Evolutionary conservation across 2,797 vertebrate genomes (phyloP).

Genomic region (Chiloscyllium punctatum): DNA sequence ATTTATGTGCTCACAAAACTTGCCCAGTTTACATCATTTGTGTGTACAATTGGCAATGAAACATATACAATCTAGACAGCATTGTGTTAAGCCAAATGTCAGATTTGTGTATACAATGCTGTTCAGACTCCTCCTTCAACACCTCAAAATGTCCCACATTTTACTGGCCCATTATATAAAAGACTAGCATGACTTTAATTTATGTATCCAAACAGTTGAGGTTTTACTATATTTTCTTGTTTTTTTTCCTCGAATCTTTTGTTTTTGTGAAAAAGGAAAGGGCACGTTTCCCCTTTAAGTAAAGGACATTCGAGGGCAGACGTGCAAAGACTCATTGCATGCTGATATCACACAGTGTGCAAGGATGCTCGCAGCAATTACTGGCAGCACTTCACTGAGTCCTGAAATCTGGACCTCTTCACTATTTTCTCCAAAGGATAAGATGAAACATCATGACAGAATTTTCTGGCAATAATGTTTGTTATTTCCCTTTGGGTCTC

Average conservation of each 20-base stretch:
- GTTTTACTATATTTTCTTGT: background rate
- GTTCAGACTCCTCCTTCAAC: background rate
- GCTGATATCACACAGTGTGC: background rate
- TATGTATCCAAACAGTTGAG: background rate
- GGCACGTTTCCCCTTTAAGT: background rate
- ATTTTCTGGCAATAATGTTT: constrained; percentile 32
- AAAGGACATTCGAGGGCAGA: background rate
- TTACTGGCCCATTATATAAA: background rate
- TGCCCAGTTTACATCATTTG: constrained; percentile 17
- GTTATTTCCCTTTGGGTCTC: background rate
- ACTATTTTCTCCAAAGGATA: constrained; percentile 26
- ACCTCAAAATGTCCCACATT: background rate
- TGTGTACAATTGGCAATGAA: constrained; percentile 1
- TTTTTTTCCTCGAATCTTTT: background rate
- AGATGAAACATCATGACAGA: constrained; percentile 29
- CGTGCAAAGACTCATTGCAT: background rate
- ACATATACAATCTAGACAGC: background rate
- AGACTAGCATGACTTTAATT: background rate
- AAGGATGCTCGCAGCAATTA: constrained; percentile 13
- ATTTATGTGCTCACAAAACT: background rate
- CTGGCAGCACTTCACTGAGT: constrained; percentile 29
- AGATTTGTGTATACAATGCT: background rate
- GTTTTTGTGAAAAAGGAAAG: background rate
- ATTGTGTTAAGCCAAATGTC: background rate
- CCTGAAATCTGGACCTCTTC: background rate